Evolutionary conservation across 2,797 vertebrate species (phyloP), one percentile per base, ranked within the genome.

Genomic region (Meda fulgida): DNA sequence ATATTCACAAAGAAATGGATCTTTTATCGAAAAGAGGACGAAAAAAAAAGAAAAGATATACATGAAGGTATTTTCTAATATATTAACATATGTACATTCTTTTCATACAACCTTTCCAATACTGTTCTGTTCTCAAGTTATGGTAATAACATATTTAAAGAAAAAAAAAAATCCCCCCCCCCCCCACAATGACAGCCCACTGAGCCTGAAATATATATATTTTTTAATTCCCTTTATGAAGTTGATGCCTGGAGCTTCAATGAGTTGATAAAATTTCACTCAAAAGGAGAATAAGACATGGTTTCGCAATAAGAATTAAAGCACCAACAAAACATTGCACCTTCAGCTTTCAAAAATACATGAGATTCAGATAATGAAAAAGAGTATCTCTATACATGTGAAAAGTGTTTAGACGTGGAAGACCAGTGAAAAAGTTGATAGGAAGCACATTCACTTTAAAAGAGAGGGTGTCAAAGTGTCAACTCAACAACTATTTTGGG

Each of bases 401-500:
- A 34, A 55, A 85, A 73, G 14, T 48, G 46, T 51, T 65, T 53
- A 53, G 73, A 88, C n/a, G 51, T 84, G 89, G 89, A 89, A 88
- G 89, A 89, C 87, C 80, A 76, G 81, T 81, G 63, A 83, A 84
- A 83, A 84, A 87, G 38, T 75, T 69, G 53, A 86, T 83, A 72
- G 85, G 82, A 89, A 89, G 83, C 80, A 84, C 83, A 81, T 80
- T 48, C 60, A 84, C 75, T 72, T 85, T 48, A 86, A 87, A 43
- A 76, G 72, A 79, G 85, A 85, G 48, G 10, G 43, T 76, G 78
- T 84, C 85, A 87, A 85, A 86, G 79, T 86, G 79, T 85, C 77
- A 89, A 89, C 60, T 84, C 66, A 81, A 85, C 80, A 81, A 84
- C 38, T 78, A 66, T 55, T 78, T 60, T 85, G 80, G 78, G 77